Percentiles rank a stretch among this genome's conserved stretches.
These are phyloP conservation scores for Pachypsylla venusta DNA, from an alignment of 1,140 invertebrate genomes.

Conservation along the genomic window DNA sequence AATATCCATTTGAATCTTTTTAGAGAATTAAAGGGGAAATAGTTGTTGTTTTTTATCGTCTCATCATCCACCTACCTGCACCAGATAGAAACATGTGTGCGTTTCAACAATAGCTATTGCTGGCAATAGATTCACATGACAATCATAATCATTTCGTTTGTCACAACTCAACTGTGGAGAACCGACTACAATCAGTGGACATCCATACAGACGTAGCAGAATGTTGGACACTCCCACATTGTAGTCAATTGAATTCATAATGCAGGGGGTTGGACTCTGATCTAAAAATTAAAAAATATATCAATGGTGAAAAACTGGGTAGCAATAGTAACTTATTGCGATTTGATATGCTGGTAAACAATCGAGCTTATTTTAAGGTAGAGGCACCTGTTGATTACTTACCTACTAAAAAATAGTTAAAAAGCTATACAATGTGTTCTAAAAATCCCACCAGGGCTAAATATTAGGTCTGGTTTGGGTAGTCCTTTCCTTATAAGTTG, in stretches of 20 bases:
- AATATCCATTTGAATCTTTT: background rate
- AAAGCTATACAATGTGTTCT: too few species aligned
- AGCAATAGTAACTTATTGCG: too few species aligned
- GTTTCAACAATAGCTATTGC: conserved; percentile 50
- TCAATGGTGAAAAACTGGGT: too few species aligned
- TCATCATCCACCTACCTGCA: conserved; percentile 30
- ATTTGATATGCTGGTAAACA: too few species aligned
- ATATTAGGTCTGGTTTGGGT: too few species aligned
- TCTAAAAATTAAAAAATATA: conserved; percentile 12
- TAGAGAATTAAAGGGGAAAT: background rate
- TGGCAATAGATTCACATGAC: conserved; percentile 54
- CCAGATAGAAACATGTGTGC: conserved; percentile 46
- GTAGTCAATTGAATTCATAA: conserved; percentile 30
- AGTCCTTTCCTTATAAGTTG: too few species aligned
- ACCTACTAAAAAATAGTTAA: too few species aligned
- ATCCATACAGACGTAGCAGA: conserved; percentile 52
- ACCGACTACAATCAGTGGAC: conserved; percentile 45
- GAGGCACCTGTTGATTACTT: too few species aligned
- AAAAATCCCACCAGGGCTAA: too few species aligned
- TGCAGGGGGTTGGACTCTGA: conserved; percentile 12
- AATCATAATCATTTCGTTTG: conserved; percentile 34
- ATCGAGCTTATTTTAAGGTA: too few species aligned
- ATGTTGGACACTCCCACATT: conserved; percentile 51
- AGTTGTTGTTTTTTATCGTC: too few species aligned
- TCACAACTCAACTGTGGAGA: conserved; percentile 13